A percentile compares a stretch with the other conserved stretches of the same genome.
These are phyloP conservation scores for Entomobrya multifasciata DNA, from an alignment of 2,888 invertebrate genomes.

Conservation along the genomic window DNA sequence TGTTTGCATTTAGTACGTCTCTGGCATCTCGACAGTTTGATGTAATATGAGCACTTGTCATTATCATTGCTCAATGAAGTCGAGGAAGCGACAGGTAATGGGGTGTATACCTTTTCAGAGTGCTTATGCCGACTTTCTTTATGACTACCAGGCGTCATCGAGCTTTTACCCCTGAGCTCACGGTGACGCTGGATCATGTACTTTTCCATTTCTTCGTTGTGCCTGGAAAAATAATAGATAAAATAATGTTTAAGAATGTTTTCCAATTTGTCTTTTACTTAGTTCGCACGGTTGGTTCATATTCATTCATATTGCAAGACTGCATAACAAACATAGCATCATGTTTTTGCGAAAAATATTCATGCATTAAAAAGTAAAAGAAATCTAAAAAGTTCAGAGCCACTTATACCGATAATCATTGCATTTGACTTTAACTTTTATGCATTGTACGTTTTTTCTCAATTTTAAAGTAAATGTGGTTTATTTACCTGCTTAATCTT, in stretches of 20 bases:
- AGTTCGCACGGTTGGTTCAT: no score
- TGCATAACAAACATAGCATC: no score
- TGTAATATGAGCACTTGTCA: slow-evolving; percentile 65
- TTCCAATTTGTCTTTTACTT: no score
- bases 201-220: slow-evolving; percentile 92
- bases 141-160: slow-evolving; percentile 67
- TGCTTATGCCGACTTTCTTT: slow-evolving; percentile 72
- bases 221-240: slow-evolving; percentile 85
- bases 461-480: not conserved
- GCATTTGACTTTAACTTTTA: no score
- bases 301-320: no score
- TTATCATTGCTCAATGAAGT: slow-evolving; percentile 61
- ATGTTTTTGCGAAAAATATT: no score
- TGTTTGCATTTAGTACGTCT: slow-evolving; percentile 62
- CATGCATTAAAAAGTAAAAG: no score
- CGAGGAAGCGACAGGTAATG: slow-evolving; percentile 55
- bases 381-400: no score
- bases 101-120: slow-evolving; percentile 69
- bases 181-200: slow-evolving; percentile 84
- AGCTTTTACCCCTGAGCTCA: slow-evolving; percentile 72
- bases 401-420: no score
- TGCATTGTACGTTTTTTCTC: not conserved
- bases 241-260: no score
- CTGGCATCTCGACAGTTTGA: slow-evolving; percentile 58
- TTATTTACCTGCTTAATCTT: slow-evolving; percentile 72